Evolutionary conservation across 2,113 vertebrate species (phyloP).

Genomic region (Reinhardtius hippoglossoides): DNA sequence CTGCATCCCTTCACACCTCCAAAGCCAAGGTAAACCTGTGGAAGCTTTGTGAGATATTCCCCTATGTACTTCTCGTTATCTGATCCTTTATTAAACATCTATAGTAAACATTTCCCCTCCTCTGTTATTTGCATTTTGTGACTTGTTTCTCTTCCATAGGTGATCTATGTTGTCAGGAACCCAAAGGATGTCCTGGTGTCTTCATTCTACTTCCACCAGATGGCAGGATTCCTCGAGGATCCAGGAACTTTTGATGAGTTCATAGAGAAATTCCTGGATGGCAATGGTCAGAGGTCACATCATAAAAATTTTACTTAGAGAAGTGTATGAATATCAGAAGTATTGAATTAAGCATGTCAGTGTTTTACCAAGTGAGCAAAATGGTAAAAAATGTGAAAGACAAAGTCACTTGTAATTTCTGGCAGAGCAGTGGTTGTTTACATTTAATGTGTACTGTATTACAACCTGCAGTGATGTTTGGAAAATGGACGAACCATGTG

Average conservation of each 20-base stretch:
- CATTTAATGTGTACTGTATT: constrained; percentile 17
- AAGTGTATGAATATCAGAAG: background rate
- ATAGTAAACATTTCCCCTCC: too few species aligned
- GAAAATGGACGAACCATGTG: constrained; percentile 85
- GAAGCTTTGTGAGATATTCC: background rate
- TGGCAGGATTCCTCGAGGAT: constrained; percentile 81
- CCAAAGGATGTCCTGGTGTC: constrained; percentile 83
- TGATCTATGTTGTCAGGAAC: constrained; percentile 82
- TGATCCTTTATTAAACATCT: background rate
- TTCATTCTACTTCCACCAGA: constrained; percentile 83
- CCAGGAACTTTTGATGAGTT: constrained; percentile 85
- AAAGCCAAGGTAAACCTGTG: constrained; percentile 85
- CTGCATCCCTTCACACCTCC: constrained; percentile 78
- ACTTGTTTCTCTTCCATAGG: constrained; percentile 55
- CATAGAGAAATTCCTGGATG: constrained; percentile 78
- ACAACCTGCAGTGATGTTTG: constrained; percentile 76
- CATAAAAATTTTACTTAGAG: background rate
- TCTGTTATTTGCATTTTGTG: background rate
- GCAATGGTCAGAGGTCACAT: constrained; percentile 69
- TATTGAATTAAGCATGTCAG: background rate
- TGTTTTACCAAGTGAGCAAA: background rate
- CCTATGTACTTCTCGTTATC: background rate
- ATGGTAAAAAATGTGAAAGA: too few species aligned
- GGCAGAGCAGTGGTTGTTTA: background rate
- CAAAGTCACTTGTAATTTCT: too few species aligned